Evolutionary conservation across 2,888 invertebrate species (phyloP), one percentile per base, ranked within the genome.

Genomic region (Thyatira batis): DNA sequence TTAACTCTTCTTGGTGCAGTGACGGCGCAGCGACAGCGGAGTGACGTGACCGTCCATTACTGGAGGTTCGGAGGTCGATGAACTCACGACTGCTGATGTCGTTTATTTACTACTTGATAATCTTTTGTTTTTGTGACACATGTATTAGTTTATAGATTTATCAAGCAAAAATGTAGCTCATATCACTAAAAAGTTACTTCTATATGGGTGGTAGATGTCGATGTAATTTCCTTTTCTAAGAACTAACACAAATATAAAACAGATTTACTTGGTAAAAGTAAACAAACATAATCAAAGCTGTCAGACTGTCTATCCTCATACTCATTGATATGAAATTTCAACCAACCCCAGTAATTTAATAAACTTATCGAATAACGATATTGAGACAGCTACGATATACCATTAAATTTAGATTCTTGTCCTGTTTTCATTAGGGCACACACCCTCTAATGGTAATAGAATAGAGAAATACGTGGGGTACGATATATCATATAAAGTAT

Each of bases 1-100:
- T 90, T 87, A 89, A 87, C 87, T 88, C 80, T 75, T 88, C 85
- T 39, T 78, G 67, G 58, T 66, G 65, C 72, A 71, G 71, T 81
- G 83, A 84, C 82, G 79, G 76, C 54, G 69, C 39, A 63, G 69
- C 71, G 87, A 85, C 84, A 76, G 79, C 65, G 54, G 80, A 85
- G 74, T 87, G 89, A 89, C 87, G 86, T 77, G 83, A 61, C 78
- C 77, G 66, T 73, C 81, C 80, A 87, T 89, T 87, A 87, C 69
- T 54, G 65, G 60, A 57, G 63, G 81, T 80, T 76, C 69, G 72
- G 69, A 78, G 87, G 82, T 84, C 76, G 54, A 33, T 48, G 70
- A 67, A 69, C 82, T 65, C 60, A 63, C 67, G 62, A 65, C 61
- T 58, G 66, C 55, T 63, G 65, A 61, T 61, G 57, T 23, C 45